Conservation (phyloP, 2,113 vertebrate genomes). For the Thermophis baileyi region DNA sequence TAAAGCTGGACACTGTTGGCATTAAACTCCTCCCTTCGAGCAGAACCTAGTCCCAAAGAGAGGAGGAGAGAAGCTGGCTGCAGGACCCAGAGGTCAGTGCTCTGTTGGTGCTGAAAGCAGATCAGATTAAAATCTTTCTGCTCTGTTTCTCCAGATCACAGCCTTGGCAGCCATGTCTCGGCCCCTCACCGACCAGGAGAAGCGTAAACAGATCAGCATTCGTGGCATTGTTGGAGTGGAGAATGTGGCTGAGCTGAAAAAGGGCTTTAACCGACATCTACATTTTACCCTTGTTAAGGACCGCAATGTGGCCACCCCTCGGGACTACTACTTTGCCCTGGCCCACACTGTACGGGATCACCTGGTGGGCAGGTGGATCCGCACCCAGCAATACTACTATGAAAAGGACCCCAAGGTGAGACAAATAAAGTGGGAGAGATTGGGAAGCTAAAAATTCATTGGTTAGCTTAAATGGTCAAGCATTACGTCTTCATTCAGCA, state of each 20-base stretch:
- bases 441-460: no score
- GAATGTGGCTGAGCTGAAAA: conserved; percentile 87
- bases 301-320: conserved; percentile 85
- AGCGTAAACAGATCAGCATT: conserved; percentile 92
- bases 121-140: not conserved
- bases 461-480: not conserved
- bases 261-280: conserved; percentile 88
- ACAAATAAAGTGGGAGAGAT: accelerated
- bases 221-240: conserved; percentile 87
- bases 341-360: conserved; percentile 92
- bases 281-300: conserved; percentile 96
- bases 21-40: not conserved
- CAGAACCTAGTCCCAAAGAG: not conserved
- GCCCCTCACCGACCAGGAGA: conserved; percentile 88
- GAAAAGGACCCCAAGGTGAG: conserved; percentile 89
- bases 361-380: conserved; percentile 91
- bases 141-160: not conserved
- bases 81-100: not conserved
- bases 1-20: no score
- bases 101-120: not conserved
- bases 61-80: not conserved
- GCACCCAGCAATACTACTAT: conserved; percentile 93
- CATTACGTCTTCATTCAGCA: not conserved
- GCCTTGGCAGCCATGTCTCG: not conserved
- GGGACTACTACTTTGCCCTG: conserved; percentile 90